A percentile compares a stretch with the other conserved stretches of the same genome.
These are phyloP conservation scores for Chaetops frenatus DNA, from an alignment of 2,113 vertebrate species.

Conservation along the genomic window DNA sequence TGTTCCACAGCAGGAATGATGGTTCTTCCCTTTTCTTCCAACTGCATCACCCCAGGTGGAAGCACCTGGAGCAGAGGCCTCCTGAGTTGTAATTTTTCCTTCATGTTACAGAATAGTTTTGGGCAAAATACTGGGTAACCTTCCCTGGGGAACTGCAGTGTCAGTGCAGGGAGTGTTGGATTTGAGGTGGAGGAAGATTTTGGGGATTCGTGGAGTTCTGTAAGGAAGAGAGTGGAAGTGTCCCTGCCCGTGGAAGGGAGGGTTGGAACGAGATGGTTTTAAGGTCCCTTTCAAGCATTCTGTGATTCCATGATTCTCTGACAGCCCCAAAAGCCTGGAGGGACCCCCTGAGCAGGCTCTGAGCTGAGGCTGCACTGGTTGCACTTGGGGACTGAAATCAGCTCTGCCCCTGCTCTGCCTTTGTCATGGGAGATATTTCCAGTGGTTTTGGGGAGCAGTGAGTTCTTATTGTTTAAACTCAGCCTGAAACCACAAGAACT, in stretches of 20 bases:
- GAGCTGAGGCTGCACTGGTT: not conserved
- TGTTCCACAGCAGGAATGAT: not conserved
- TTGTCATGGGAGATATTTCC: not conserved
- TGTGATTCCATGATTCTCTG: not conserved
- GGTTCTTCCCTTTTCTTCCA: not conserved
- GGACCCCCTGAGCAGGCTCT: too few species aligned
- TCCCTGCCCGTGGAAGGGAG: not conserved
- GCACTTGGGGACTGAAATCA: not conserved
- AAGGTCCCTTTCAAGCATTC: not conserved
- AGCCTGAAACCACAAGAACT: not conserved
- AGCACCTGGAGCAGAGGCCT: not conserved
- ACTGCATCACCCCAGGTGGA: not conserved
- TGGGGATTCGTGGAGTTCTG: not conserved
- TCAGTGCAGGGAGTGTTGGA: not conserved
- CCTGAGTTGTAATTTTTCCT: accelerated
- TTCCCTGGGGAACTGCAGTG: not conserved
- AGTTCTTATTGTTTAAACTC: not conserved
- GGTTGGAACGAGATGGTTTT: not conserved
- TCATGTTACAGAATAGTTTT: accelerated
- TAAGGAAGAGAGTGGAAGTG: not conserved
- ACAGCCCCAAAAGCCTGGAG: not conserved
- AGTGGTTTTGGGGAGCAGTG: not conserved
- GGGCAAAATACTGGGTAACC: not conserved
- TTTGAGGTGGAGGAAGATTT: not conserved
- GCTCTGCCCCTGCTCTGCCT: not conserved